These are phyloP conservation scores for Actinostola sp. DNA, from an alignment of 92 coral and sea anemone species.

Conservation along the genomic window DNA sequence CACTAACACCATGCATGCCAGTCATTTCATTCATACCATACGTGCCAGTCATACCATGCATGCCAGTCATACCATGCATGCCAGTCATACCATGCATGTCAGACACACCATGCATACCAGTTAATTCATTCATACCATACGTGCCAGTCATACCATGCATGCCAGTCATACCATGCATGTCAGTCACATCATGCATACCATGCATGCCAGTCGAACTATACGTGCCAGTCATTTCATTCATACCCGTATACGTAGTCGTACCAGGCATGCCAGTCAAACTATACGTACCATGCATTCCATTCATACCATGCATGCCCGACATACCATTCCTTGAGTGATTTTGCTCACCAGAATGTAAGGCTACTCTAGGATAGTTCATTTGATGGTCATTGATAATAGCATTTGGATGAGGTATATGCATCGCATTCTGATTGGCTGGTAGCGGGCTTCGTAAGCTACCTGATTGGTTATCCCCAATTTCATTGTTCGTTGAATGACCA, in stretches of 20 bases:
- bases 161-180: too few relatives aligned
- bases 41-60: too few relatives aligned
- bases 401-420: not conserved
- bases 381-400: not conserved
- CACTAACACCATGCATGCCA: too few relatives aligned
- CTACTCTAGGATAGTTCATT: constrained; percentile 3
- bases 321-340: not conserved
- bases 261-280: not conserved
- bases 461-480: not conserved
- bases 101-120: too few relatives aligned
- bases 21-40: too few relatives aligned
- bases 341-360: not conserved
- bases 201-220: not conserved
- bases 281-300: constrained; percentile 1
- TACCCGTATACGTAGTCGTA: not conserved
- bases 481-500: not conserved
- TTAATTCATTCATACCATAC: too few relatives aligned
- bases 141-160: too few relatives aligned
- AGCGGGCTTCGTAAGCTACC: constrained; percentile 2
- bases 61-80: too few relatives aligned
- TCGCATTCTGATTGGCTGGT: not conserved
- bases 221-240: not conserved
- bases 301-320: not conserved
- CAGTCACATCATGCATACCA: not conserved
- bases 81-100: too few relatives aligned